Evolutionary conservation across 1,140 invertebrate species (phyloP).

Genomic region (Brachionus plicatilis): DNA sequence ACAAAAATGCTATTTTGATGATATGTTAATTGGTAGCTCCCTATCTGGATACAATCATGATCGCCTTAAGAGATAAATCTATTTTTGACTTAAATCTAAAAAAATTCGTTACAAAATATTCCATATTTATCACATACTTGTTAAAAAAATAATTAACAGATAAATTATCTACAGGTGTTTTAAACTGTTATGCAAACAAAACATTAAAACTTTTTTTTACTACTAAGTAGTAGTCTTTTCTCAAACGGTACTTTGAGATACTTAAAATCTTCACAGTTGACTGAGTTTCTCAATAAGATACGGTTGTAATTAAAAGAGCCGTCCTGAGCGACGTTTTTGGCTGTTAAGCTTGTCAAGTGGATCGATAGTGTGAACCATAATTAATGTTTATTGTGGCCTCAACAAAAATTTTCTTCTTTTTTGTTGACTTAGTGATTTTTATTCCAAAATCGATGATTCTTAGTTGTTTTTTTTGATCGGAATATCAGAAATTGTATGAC

Average conservation of each 20-base stretch:
- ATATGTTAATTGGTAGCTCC: background rate
- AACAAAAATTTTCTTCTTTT: background rate
- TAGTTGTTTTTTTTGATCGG: background rate
- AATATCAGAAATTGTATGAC: background rate
- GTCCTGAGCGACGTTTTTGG: background rate
- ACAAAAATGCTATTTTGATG: background rate
- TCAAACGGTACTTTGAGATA: background rate
- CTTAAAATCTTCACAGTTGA: background rate
- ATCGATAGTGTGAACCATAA: background rate
- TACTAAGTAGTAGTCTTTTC: background rate
- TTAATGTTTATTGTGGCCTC: background rate
- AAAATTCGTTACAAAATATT: background rate
- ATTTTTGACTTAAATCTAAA: background rate
- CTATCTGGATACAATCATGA: background rate
- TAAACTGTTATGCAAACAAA: background rate
- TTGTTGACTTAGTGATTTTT: background rate
- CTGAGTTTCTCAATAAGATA: background rate
- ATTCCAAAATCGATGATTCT: background rate
- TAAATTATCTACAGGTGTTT: background rate
- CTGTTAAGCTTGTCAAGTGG: background rate
- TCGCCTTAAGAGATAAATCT: background rate
- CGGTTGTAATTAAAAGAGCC: background rate
- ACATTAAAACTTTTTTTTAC: background rate
- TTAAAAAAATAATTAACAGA: background rate
- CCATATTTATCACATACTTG: background rate